Base-by-base conservation (phyloP, 2,113 vertebrate genomes). In the Syngnathus typhle region DNA sequence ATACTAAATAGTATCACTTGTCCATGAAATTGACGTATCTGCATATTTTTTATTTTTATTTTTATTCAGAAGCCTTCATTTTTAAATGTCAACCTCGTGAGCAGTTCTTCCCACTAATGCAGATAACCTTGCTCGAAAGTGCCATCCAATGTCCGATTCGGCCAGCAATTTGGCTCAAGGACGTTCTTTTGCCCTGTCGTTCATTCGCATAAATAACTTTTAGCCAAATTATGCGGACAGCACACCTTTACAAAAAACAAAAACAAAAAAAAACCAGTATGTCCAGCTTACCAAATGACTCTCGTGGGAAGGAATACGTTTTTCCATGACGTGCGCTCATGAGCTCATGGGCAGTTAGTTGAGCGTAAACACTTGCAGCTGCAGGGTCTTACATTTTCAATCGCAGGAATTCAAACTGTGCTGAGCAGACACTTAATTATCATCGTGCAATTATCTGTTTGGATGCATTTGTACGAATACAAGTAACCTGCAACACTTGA, bases 91-190 rank as follows among this genome's bases (percentile, higher is more conserved):
- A 7, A 41, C n/a, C 10, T 12, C 4, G 8, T 6, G 59, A 61
- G 3, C 7, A 6, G 9, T 23, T 19, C 52, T 60, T 85, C 76
- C 79, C 67, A 68, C 71, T 77, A 81, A 72, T 64, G 12, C 27
- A 70, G 54, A 65, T 62, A 36, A 62, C 55, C 68, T 67, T 66
- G 82, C 81, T 81, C 74, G 68, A 52, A 76, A 78, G 18, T 46
- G 71, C 10, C 63, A 80, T 79, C 82, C 77, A 82, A 82, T 80
- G 38, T 69, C 61, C 67, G 64, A 73, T 70, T 64, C 47, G 84
- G 77, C 72, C 78, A 74, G 74, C 80, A 77, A 82, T 67, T 67
- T 61, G 23, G 73, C 59, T 73, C 9, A 78, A 13, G 69, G 75
- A 79, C 74, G 80, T 72, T 19, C 55, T 70, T 61, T 37, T 41